phyloP scores from a whole-genome alignment of 1,140 invertebrate genomes.

The Drosophila truncata region DNA sequence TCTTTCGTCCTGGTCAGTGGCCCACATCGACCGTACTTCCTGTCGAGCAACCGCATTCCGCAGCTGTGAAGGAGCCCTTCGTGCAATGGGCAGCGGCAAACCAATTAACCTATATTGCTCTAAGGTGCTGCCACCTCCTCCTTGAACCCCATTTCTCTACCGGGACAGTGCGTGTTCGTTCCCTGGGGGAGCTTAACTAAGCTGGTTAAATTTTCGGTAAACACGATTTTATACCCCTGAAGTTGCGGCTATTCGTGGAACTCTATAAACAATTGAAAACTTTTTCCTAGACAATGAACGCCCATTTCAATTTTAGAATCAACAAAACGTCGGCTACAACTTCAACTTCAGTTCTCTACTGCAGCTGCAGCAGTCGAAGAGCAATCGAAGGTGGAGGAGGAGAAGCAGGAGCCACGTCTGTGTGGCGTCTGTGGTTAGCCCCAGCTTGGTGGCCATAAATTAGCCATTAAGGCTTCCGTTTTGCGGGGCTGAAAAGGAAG shows the following conservation, averaged over 20 bases:
- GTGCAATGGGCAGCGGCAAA: slow-evolving; percentile 52
- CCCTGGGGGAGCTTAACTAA: slow-evolving; percentile 9
- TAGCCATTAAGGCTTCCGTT: slow-evolving; percentile 80
- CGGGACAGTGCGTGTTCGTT: slow-evolving; percentile 46
- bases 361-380: slow-evolving; percentile 21
- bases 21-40: slow-evolving; percentile 41
- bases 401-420: background rate
- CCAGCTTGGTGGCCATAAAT: slow-evolving; percentile 74
- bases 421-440: slow-evolving; percentile 52
- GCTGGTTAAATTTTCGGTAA: slow-evolving; percentile 53
- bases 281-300: slow-evolving; percentile 72
- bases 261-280: slow-evolving; percentile 81
- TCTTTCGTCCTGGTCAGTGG: slow-evolving; percentile 20
- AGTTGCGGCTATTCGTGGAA: slow-evolving; percentile 57
- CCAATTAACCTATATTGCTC: slow-evolving; percentile 75
- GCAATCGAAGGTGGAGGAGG: background rate
- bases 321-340: slow-evolving; percentile 57
- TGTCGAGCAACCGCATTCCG: slow-evolving; percentile 57
- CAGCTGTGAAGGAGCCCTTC: slow-evolving; percentile 53
- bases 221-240: slow-evolving; percentile 5
- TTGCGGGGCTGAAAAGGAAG: slow-evolving; percentile 17
- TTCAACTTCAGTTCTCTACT: slow-evolving; percentile 28
- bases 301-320: slow-evolving; percentile 81
- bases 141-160: slow-evolving; percentile 1
- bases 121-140: slow-evolving; percentile 26